A percentile compares a stretch with the other conserved stretches of the same genome.
phyloP scores from a whole-genome alignment of 2,797 vertebrate species.

The Coregonus ussuriensis region DNA sequence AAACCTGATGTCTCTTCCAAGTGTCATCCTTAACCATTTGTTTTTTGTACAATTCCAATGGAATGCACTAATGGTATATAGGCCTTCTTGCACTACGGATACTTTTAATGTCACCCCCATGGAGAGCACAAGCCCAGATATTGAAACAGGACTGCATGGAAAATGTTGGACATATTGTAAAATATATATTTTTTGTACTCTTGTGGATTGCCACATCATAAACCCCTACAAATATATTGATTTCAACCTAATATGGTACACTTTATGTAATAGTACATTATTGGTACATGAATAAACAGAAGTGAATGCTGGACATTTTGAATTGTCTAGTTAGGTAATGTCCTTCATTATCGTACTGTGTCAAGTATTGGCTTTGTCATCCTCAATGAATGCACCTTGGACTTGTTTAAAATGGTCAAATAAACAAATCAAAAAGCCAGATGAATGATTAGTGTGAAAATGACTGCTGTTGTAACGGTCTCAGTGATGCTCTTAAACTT shows the following conservation, averaged over 20 bases:
- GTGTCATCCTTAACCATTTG: slow-evolving; percentile 11
- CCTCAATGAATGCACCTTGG: neutral
- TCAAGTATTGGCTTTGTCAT: neutral
- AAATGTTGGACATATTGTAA: neutral
- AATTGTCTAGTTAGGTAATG: neutral
- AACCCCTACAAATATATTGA: no score
- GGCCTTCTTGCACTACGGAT: neutral
- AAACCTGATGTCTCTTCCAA: neutral
- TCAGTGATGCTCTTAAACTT: slow-evolving; percentile 4
- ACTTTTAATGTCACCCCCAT: neutral
- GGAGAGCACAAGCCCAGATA: neutral
- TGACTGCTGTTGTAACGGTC: neutral
- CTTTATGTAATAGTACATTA: neutral
- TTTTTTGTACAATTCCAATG: slow-evolving; percentile 50
- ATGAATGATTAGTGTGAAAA: slow-evolving; percentile 17
- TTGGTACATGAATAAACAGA: neutral
- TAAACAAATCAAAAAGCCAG: neutral
- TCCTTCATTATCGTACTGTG: neutral
- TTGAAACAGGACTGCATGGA: slow-evolving; percentile 7
- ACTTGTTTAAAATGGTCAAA: neutral
- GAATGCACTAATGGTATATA: slow-evolving; percentile 37
- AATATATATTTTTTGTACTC: neutral
- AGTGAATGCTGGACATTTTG: neutral
- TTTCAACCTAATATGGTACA: neutral
- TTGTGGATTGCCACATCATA: neutral